These are phyloP conservation scores for Lordiphosa collinella DNA, from an alignment of 1,140 invertebrate species.

Conservation along the genomic window DNA sequence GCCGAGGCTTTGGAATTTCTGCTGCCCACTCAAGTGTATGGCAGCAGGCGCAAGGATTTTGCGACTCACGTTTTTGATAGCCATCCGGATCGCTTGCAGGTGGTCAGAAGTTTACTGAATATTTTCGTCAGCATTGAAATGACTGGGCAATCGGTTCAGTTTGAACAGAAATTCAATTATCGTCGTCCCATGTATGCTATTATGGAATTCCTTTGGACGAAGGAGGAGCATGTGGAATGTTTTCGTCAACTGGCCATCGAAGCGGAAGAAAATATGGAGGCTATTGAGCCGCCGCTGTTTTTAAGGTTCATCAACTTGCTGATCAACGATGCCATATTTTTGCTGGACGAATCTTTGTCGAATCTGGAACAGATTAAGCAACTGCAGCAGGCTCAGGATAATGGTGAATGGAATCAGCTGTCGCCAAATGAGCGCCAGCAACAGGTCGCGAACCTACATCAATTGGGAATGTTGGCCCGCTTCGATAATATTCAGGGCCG, in stretches of 20 bases:
- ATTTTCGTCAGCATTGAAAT: constrained; percentile 98
- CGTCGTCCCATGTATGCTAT: constrained; percentile 96
- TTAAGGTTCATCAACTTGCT: constrained; percentile 95
- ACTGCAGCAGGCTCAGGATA: constrained; percentile 86
- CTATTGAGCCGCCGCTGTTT: constrained; percentile 93
- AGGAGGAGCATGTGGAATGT: constrained; percentile 86
- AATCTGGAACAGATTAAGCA: constrained; percentile 91
- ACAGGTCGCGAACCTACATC: constrained; percentile 86
- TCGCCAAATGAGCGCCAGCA: constrained; percentile 88
- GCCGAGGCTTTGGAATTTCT: constrained; percentile 93
- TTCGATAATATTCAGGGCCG: constrained; percentile 96
- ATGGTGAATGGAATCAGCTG: constrained; percentile 88
- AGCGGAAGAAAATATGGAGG: constrained; percentile 94
- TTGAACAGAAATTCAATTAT: constrained; percentile 99
- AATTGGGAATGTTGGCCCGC: constrained; percentile 90
- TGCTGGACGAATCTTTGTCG: constrained; percentile 91
- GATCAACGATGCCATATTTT: constrained; percentile 97
- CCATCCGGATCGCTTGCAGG: constrained; percentile 86
- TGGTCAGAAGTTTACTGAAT: constrained; percentile 88
- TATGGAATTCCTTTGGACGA: constrained; percentile 95
- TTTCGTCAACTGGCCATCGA: constrained; percentile 89
- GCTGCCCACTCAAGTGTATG: constrained; percentile 84
- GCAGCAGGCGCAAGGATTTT: constrained; percentile 84
- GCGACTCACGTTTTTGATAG: constrained; percentile 86
- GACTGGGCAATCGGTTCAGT: constrained; percentile 96